Evolutionary conservation across 2,888 invertebrate species (phyloP), one percentile per base, ranked within the genome.

Genomic region (Prosopocoilus inquinatus): DNA sequence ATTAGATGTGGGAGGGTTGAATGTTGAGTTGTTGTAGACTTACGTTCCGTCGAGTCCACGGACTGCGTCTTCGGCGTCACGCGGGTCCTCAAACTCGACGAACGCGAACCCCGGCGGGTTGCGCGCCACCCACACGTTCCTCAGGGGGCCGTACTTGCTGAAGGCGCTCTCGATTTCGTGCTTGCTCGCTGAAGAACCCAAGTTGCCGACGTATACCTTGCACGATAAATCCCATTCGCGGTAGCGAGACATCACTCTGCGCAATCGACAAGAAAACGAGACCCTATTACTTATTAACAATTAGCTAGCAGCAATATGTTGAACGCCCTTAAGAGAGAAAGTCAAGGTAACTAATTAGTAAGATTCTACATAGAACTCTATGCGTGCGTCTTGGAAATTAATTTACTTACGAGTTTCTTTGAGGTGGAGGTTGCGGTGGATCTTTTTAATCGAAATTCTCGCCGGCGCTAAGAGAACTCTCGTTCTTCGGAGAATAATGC

Each of bases 21-120:
- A 53, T 53, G 53, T 53, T 53, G 53, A 53, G 47, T 47, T 47
- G 39, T 47, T 53, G 53, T 53, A 41, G 53, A 53, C 87, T 83
- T 80, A 90, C 90, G 86, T 86, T 80, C 91, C 91, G 77, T 91
- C 92, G 70, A 93, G 78, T 20, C 89, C 91, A 69, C 91, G 80
- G 9, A 90, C 90, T 32, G 92, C 86, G 75, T 94, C 93, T 76
- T 92, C 91, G 9, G 94, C 93, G 73, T 94, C 94, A 59, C 94
- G 80, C 11, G 89, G 85, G 70, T 95, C 94, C 79, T 94, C 92
- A 75, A 85, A 94, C 77, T 94, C 93, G 3, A 92, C 91, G 76
- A 94, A 94, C 0, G 93, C 93, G 78, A 94, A 93, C 12, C 93
- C 95, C 4, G 94, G 94, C 38, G 94, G 95, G 73, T 95, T 94